Evolutionary conservation across 2,888 invertebrate genomes (phyloP).

Genomic region (Drosophila anceps): DNA sequence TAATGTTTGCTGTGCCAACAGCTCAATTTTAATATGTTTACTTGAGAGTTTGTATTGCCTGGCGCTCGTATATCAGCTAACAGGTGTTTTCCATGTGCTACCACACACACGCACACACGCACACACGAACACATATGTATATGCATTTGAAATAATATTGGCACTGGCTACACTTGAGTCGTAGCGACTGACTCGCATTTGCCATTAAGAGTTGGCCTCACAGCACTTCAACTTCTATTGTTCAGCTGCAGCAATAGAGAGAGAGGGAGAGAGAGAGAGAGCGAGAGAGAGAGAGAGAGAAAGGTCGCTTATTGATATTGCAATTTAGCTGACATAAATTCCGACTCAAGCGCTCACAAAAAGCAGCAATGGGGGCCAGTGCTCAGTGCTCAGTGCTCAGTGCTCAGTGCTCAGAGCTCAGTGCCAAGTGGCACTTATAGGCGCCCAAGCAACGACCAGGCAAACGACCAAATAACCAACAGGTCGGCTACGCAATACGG

Average conservation of each 20-base stretch:
- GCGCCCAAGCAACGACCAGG: conserved; percentile 11
- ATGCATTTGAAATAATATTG: conserved; percentile 23
- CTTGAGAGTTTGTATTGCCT: conserved; percentile 40
- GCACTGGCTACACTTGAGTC: conserved; percentile 11
- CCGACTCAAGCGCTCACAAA: conserved; percentile 13
- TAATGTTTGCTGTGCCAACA: conserved; percentile 53
- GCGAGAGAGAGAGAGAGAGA: neutral
- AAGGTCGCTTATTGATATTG: conserved; percentile 66
- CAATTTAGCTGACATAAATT: conserved; percentile 68
- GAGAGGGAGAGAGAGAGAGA: conserved; percentile 3
- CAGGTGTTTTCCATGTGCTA: conserved; percentile 40
- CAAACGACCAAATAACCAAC: conserved; percentile 39
- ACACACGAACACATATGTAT: neutral
- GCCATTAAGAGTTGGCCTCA: conserved; percentile 24
- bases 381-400: conserved; percentile 41
- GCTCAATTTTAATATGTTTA: conserved; percentile 57
- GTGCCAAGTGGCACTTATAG: conserved; percentile 50
- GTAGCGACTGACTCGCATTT: conserved; percentile 29
- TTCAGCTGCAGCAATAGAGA: conserved; percentile 6
- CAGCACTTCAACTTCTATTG: conserved; percentile 24
- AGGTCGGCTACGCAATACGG: conserved; percentile 58
- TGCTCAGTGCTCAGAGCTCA: too few species aligned
- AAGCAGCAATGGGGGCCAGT: neutral
- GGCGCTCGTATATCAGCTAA: conserved; percentile 20
- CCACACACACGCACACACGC: neutral